Evolutionary conservation across 2,797 vertebrate species (phyloP), one percentile per base, ranked within the genome.

Genomic region (Staurois parvus): DNA sequence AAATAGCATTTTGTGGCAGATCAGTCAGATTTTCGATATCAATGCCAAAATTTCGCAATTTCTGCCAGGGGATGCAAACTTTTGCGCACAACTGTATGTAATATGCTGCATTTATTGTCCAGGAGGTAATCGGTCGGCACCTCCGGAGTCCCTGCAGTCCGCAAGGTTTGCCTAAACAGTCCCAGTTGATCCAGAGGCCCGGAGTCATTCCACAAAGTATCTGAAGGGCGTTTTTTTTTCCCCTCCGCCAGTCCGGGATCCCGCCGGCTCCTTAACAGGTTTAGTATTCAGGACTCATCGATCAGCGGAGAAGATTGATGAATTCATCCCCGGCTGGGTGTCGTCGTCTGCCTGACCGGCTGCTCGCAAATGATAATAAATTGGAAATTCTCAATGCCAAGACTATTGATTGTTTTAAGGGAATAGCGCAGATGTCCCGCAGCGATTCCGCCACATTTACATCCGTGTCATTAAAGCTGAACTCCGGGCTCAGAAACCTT

Each of bases 231-330:
- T 76, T 32, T 32, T 81, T 70, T 34, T 45, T 69, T 21, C 72
- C n/a, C n/a, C n/a, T n/a, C n/a, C n/a, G n/a, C n/a, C n/a, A n/a
- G n/a, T 28, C 6, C 59, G 37, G 28, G 9, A 32, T 84, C 67
- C 68, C 17, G 19, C 30, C 52, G 29, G 75, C 45, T 75, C 30
- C 69, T 56, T 42, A 37, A 66, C 75, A 28, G 64, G 37, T 37
- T 85, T 80, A 45, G 84, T 81, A 85, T 85, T 85, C 78, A 81
- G 29, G 32, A 85, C 59, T 68, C 84, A 74, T 85, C 79, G 84
- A 85, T 85, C 84, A 85, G 3, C 29, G 26, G 10, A 75, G 26
- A 52, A 81, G 84, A 85, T 85, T 85, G 78, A 85, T 85, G 84
- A 85, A 64, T 76, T 81, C 73, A 75, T 85, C 84, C 48, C 72